Base-by-base conservation (phyloP, 1,140 invertebrate genomes). In the Asobara japonica region DNA sequence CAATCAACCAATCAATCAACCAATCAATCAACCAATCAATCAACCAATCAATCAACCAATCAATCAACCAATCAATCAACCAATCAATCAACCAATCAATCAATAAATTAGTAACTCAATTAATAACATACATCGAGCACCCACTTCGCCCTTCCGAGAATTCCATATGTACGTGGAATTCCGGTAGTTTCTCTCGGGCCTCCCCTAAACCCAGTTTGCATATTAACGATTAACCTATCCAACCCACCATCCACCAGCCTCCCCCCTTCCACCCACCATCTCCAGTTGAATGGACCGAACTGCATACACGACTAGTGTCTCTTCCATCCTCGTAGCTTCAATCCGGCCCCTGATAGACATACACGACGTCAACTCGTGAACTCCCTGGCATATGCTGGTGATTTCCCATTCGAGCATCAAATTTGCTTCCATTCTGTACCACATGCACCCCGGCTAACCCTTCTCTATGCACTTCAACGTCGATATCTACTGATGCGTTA, bases 151-250 rank as follows among this genome's bases (percentile, higher is more conserved):
- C 66, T 60, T 30, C 31, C 22, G 68, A 62, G 33, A 36, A 56
- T 56, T 38, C 22, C n/a, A 22, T 51, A 36, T 70, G 62, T 33
- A 22, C 68, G 45, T 69, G 56, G 56, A 70, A 70, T 70, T 22
- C 60, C 30, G 25, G 18, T 27, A 56, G n/a, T n/a, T n/a, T n/a
- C 30, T 67, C 65, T 7, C 20, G 25, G n/a, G 11, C 60, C 61
- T 29, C 48, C 72, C 62, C 72, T 65, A 73, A 75, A 72, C 36
- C 74, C 70, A 75, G 74, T 75, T 75, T 75, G 74, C 74, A 75
- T 75, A 75, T 75, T 75, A 72, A 75, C 65, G 74, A 75, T 75
- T 65, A 69, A 30, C 13, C 48, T 62, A 56, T 51, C 27, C 38
- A 20, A 20, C n/a, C 48, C n/a, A 10, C 41, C 5, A 45, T 45